These are phyloP conservation scores for Trichogramma dendrolimi DNA, from an alignment of 2,888 invertebrate species.

Conservation along the genomic window DNA sequence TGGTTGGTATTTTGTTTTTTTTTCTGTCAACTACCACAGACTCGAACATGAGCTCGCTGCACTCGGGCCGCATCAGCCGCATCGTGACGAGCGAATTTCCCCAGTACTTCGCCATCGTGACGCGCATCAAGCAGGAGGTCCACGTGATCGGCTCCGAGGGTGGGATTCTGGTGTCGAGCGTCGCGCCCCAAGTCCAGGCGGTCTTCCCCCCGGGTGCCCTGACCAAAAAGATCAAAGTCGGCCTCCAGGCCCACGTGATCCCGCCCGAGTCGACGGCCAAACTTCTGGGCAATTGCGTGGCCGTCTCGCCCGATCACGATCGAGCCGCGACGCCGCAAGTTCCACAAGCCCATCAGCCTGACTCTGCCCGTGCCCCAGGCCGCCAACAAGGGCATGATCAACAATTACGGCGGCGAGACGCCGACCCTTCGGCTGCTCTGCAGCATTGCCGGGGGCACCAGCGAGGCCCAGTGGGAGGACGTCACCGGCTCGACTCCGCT, in stretches of 20 bases:
- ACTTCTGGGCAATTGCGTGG: constrained; percentile 84
- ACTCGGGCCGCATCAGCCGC: constrained; percentile 76
- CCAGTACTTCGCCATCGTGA: constrained; percentile 95
- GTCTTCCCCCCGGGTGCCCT: constrained; percentile 92
- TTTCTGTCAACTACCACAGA: constrained; percentile 34
- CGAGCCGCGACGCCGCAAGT: constrained; percentile 94
- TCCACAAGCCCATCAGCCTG: constrained; percentile 96
- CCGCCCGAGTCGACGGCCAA: constrained; percentile 42
- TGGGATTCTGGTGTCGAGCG: constrained; percentile 89
- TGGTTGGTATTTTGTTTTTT: constrained; percentile 1
- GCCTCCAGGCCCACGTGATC: constrained; percentile 70
- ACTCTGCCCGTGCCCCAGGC: constrained; percentile 74
- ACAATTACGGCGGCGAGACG: constrained; percentile 1
- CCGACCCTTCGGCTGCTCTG: background rate
- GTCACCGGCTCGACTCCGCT: constrained; percentile 97
- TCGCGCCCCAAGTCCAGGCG: constrained; percentile 71
- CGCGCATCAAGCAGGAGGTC: constrained; percentile 91
- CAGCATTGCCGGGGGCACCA: constrained; percentile 54
- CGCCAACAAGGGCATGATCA: constrained; percentile 55
- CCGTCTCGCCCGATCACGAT: constrained; percentile 98
- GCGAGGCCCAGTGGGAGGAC: constrained; percentile 41
- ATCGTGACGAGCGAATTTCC: constrained; percentile 96
- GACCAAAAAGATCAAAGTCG: constrained; percentile 98
- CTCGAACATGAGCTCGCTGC: constrained; percentile 47
- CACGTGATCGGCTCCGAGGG: constrained; percentile 97